phyloP scores from a whole-genome alignment of 2,113 vertebrate genomes.

The Cariama cristata region DNA sequence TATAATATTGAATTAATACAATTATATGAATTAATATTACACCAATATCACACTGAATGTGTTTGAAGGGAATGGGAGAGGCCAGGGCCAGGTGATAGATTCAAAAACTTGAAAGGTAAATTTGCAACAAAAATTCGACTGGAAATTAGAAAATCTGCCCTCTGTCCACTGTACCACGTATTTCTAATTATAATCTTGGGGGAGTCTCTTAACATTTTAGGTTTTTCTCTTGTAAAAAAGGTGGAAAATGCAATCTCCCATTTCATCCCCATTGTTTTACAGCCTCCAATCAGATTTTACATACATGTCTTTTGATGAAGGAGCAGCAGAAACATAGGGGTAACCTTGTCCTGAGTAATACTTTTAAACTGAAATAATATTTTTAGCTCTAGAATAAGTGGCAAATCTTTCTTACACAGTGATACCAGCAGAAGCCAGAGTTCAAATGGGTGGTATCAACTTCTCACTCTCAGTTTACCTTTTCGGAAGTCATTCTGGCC shows the following conservation, averaged over 20 bases:
- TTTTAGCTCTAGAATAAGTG: not conserved
- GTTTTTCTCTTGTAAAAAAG: not conserved
- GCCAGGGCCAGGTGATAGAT: accelerated
- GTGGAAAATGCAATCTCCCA: not conserved
- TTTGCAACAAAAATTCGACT: not conserved
- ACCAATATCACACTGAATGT: not conserved
- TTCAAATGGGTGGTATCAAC: not conserved
- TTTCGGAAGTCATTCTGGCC: not conserved
- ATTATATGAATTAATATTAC: not conserved
- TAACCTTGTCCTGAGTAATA: not conserved
- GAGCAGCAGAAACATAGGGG: not conserved
- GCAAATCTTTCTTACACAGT: not conserved
- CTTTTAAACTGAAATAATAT: not conserved
- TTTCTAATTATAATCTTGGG: not conserved
- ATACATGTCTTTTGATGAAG: not conserved
- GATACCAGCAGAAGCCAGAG: not conserved
- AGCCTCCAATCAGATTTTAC: not conserved
- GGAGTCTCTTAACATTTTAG: not conserved
- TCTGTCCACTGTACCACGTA: not conserved
- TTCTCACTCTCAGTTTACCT: too few relatives aligned
- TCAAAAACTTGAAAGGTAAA: not conserved
- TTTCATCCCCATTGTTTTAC: not conserved
- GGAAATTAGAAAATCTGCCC: not conserved
- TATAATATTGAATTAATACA: too few relatives aligned
- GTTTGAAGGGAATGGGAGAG: not conserved